Evolutionary conservation across 2,888 invertebrate species (phyloP).

Genomic region (Netelia inedita): DNA sequence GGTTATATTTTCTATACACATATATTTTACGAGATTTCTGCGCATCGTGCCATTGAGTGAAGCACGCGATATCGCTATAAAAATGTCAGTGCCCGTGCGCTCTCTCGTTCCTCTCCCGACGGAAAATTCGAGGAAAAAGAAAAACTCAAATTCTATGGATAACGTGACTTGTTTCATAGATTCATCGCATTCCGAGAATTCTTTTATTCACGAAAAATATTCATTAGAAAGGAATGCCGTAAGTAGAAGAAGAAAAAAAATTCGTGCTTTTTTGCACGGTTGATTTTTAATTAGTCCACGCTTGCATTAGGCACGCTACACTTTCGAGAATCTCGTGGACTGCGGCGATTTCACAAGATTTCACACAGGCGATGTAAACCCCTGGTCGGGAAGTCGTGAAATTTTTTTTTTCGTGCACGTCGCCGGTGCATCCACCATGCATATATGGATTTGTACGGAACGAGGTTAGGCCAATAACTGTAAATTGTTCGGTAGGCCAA

Average conservation of each 20-base stretch:
- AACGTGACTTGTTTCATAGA: conserved; percentile 14
- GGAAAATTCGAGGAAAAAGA: conserved; percentile 36
- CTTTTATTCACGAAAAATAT: background rate
- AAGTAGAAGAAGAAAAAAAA: conserved; percentile 15
- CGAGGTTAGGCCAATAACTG: no score
- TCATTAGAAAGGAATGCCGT: background rate
- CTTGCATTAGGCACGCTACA: conserved; percentile 44
- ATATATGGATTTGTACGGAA: no score
- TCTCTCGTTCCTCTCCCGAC: conserved; percentile 46
- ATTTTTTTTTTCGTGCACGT: conserved; percentile 32
- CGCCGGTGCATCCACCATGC: no score
- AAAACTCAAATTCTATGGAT: conserved; percentile 9
- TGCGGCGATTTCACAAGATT: conserved; percentile 60
- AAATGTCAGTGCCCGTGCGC: conserved; percentile 61
- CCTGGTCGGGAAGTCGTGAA: conserved; percentile 29
- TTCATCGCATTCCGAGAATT: conserved; percentile 10
- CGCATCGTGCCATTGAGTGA: background rate
- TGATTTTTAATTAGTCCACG: conserved; percentile 44
- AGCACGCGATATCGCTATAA: conserved; percentile 69
- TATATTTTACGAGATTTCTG: background rate
- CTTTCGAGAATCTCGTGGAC: conserved; percentile 39
- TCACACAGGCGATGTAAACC: conserved; percentile 54
- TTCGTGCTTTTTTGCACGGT: conserved; percentile 36
- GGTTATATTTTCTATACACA: background rate
- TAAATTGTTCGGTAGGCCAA: no score